phyloP scores from a whole-genome alignment of 2,797 vertebrate species.

The Pogoniulus pusillus region DNA sequence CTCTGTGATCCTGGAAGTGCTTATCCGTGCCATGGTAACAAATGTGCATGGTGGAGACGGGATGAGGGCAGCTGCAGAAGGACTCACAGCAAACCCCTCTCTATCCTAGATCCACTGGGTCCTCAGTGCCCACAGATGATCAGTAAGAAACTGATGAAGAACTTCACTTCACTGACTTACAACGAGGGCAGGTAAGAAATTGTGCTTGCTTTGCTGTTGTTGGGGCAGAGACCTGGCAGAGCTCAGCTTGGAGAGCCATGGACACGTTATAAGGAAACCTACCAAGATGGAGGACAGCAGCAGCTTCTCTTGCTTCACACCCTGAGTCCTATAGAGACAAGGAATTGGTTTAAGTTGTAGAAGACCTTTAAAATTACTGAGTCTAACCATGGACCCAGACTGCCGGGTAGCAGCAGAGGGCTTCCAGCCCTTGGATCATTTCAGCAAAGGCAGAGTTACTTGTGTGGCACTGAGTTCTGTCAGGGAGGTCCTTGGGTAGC shows the following conservation, averaged over 20 bases:
- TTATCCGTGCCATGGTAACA: not conserved
- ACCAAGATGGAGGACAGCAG: not conserved
- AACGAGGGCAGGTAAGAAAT: slow-evolving; percentile 82
- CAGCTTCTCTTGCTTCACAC: not conserved
- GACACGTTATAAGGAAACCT: not conserved
- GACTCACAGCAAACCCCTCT: not conserved
- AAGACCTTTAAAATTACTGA: not conserved
- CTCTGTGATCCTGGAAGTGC: not conserved
- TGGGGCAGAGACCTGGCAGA: rapidly evolving
- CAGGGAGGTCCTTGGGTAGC: not conserved
- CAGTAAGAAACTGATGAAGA: slow-evolving; percentile 83
- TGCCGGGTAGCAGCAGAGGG: not conserved
- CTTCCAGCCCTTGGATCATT: not conserved
- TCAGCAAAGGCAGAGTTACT: not conserved
- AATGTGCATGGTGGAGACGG: not conserved
- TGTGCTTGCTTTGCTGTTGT: not conserved
- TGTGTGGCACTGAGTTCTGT: not conserved
- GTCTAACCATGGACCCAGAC: not conserved
- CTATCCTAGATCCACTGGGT: slow-evolving; percentile 79
- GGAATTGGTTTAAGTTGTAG: not conserved
- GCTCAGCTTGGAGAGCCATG: not conserved
- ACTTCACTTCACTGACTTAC: slow-evolving; percentile 87
- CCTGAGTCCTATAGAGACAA: not conserved
- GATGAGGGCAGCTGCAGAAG: too few species aligned
- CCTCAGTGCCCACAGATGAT: slow-evolving; percentile 86